Base-by-base conservation (phyloP, 2,113 vertebrate species). In the Pogonocichla stellata region DNA sequence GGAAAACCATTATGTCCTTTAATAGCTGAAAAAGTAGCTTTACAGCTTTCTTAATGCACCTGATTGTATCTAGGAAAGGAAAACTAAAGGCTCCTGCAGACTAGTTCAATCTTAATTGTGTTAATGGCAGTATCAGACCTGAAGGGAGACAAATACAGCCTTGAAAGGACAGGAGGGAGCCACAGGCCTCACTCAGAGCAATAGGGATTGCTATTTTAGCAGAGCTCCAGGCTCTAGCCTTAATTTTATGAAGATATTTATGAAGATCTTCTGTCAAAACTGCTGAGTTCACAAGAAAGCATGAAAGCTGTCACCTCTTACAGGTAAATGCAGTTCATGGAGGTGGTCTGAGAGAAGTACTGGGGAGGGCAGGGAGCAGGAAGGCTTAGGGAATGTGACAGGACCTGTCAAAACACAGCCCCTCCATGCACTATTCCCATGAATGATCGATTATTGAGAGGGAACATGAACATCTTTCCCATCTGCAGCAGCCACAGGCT, bases 31-130 rank as follows among this genome's bases (percentile, higher is more conserved):
- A 45, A 95, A 60, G 60, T 48, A 10, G 12, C 31, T 74, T 79
- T 93, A 61, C 50, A 77, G 50, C 70, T 86, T 71, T 33, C 43
- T 86, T 92, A 88, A 86, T 84, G 91, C 65, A 78, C 72, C 75
- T 88, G 83, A 83, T 54, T 58, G 69, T 19, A n/a, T 42, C 73
- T 53, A 29, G n/a, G 48, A 94, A 91, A 86, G 60, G 31, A 84
- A 95, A 95, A 71, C 80, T 45, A 51, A 51, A 84, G 56, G 60
- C 62, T 93, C 72, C 80, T 5, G 1, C 6, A 5, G 82, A 80
- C 75, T 40, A 50, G 85, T 77, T 93, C 88, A 67, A 79, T 90
- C 70, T 86, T 92, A 92, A 89, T 75, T 51, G 69, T 84, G 61
- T 72, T 89, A 93, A 90, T 1, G 6, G 82, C 60, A 51, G 29